These are phyloP conservation scores for Luehdorfia chinensis DNA, from an alignment of 1,140 invertebrate genomes.

Conservation along the genomic window DNA sequence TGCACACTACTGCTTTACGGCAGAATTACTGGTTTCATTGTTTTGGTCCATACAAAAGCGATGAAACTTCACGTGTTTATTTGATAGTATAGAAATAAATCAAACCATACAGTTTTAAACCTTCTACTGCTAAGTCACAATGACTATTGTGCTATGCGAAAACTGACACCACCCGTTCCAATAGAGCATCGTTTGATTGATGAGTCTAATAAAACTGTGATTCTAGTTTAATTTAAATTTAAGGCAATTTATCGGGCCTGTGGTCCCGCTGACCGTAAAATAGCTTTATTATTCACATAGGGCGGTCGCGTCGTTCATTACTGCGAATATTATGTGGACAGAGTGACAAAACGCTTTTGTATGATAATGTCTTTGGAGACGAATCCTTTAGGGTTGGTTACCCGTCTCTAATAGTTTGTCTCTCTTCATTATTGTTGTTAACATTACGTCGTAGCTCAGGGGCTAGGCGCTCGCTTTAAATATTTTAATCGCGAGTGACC, in stretches of 20 bases:
- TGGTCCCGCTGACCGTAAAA: constrained; percentile 64
- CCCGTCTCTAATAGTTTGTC: background rate
- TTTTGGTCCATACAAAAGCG: too few relatives aligned
- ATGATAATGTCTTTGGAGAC: constrained; percentile 13
- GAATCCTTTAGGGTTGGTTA: constrained; percentile 8
- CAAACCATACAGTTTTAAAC: constrained; percentile 33
- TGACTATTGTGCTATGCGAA: constrained; percentile 37
- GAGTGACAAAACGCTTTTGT: constrained; percentile 24
- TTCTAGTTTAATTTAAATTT: constrained; percentile 77
- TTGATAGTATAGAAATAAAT: constrained; percentile 32
- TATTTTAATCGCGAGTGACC: too few relatives aligned
- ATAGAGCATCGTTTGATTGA: constrained; percentile 71
- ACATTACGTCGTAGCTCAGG: too few relatives aligned
- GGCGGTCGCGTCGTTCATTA: constrained; percentile 49
- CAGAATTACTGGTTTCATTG: too few relatives aligned
- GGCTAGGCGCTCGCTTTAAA: too few relatives aligned
- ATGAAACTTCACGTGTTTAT: too few relatives aligned
- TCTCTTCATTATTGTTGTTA: background rate
- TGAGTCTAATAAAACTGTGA: constrained; percentile 74
- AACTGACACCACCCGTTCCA: constrained; percentile 38
- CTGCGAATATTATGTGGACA: constrained; percentile 37
- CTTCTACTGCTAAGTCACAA: constrained; percentile 32
- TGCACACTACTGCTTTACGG: too few relatives aligned
- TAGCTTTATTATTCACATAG: constrained; percentile 57
- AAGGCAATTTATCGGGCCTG: constrained; percentile 68